Conservation (phyloP, 2,797 vertebrate species). For the Phoebastria nigripes region DNA sequence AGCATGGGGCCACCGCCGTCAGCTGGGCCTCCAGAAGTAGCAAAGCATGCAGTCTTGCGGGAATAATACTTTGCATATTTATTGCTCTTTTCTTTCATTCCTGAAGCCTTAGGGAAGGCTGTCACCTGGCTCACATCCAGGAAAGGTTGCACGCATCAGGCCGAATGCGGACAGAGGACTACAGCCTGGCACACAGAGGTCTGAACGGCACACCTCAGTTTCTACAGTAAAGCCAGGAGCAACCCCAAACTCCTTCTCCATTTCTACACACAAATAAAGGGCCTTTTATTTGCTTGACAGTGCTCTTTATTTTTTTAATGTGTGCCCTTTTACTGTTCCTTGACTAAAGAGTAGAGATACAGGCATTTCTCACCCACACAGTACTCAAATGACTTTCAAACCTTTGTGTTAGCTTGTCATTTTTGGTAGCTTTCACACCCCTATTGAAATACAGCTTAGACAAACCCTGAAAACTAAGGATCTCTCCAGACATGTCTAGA, state of each 20-base stretch:
- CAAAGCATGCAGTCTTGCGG: neutral
- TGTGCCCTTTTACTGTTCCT: constrained; percentile 23
- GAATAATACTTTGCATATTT: neutral
- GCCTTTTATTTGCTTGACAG: constrained; percentile 20
- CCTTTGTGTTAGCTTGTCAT: constrained; percentile 54
- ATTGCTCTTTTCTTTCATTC: neutral
- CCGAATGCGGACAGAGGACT: neutral
- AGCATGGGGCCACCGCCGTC: rapidly evolving
- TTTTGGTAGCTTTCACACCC: constrained; percentile 57
- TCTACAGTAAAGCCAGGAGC: neutral
- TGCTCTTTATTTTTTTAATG: constrained; percentile 10
- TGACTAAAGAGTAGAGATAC: constrained; percentile 42
- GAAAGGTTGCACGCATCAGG: neutral
- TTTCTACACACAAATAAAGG: neutral
- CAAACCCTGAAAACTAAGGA: constrained; percentile 71
- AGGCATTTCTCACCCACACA: constrained; percentile 50
- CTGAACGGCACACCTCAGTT: neutral
- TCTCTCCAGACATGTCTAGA: constrained; percentile 78
- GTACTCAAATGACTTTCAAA: constrained; percentile 59
- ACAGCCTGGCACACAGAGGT: neutral
- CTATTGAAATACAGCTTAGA: constrained; percentile 72
- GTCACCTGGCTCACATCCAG: neutral
- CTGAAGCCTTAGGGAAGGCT: neutral
- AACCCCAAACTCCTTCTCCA: neutral
- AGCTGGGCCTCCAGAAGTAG: neutral